These are phyloP conservation scores for Lycocorax pyrrhopterus DNA, from an alignment of 2,113 vertebrate genomes.

Conservation along the genomic window DNA sequence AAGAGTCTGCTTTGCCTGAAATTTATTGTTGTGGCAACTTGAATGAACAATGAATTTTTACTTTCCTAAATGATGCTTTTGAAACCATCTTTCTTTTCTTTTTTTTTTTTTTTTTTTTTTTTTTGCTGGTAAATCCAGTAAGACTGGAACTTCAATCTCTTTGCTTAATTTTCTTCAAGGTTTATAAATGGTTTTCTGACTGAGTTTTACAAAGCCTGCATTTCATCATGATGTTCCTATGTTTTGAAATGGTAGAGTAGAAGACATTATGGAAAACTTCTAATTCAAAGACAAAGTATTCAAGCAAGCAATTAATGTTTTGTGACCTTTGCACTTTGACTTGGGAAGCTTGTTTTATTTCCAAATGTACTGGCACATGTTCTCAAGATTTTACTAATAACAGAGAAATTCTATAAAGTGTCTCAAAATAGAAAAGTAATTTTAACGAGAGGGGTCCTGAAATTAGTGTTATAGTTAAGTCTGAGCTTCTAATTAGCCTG, in stretches of 20 bases:
- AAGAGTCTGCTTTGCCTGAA: background rate
- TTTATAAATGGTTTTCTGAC: background rate
- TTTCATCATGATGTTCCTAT: background rate
- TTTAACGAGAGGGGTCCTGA: slow-evolving; percentile 22
- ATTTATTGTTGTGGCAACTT: background rate
- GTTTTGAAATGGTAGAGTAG: background rate
- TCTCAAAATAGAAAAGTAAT: slow-evolving; percentile 31
- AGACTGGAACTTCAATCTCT: background rate
- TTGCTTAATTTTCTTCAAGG: background rate
- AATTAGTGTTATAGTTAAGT: slow-evolving; percentile 31
- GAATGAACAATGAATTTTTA: background rate
- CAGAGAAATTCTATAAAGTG: background rate
- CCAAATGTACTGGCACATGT: background rate
- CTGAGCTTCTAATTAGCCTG: slow-evolving; percentile 50
- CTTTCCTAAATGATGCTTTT: background rate
- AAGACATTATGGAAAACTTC: background rate
- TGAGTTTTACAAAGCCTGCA: background rate
- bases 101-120: background rate
- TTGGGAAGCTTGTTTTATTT: background rate
- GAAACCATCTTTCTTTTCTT: too few relatives aligned
- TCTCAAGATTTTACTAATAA: slow-evolving; percentile 28
- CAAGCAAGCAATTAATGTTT: background rate
- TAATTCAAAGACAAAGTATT: background rate
- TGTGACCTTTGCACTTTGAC: background rate
- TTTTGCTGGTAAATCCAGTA: background rate